Conservation (phyloP, 1,140 invertebrate species). For the Drosophila subobscura region DNA sequence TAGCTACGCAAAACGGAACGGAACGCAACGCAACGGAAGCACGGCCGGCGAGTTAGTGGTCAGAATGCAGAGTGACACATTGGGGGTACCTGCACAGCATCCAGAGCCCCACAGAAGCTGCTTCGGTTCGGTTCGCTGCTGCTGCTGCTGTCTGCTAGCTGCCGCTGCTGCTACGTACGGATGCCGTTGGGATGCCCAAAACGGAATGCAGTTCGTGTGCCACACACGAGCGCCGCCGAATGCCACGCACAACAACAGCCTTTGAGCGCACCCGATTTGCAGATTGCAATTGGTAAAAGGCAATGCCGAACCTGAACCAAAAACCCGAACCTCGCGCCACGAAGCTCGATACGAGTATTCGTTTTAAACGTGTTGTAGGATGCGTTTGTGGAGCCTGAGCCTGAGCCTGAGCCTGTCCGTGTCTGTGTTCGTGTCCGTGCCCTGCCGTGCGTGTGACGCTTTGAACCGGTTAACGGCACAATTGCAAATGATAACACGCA, state of each 20-base stretch:
- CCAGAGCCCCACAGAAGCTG: slow-evolving; percentile 17
- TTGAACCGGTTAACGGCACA: slow-evolving; percentile 77
- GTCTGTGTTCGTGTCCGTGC: not conserved
- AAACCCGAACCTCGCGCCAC: not conserved
- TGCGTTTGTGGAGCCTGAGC: not conserved
- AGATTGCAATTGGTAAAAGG: slow-evolving; percentile 23
- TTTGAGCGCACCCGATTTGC: slow-evolving; percentile 65
- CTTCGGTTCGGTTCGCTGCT: slow-evolving; percentile 7
- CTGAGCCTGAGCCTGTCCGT: too few species aligned
- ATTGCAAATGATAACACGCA: slow-evolving; percentile 81
- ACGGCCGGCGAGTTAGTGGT: slow-evolving; percentile 83
- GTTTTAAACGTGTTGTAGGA: too few species aligned
- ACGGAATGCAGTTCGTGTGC: slow-evolving; percentile 37
- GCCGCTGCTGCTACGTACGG: slow-evolving; percentile 3
- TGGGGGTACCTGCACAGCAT: slow-evolving; percentile 54
- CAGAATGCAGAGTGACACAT: slow-evolving; percentile 83
- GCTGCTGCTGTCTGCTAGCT: slow-evolving; percentile 17
- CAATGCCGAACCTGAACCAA: not conserved
- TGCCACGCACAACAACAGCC: slow-evolving; percentile 20
- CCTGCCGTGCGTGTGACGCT: slow-evolving; percentile 38
- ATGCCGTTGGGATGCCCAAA: slow-evolving; percentile 12
- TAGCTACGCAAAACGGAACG: not conserved
- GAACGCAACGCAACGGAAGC: slow-evolving; percentile 67
- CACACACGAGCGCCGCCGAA: not conserved
- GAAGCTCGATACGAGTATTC: slow-evolving; percentile 2